Evolutionary conservation across 2,113 vertebrate genomes (phyloP).

Genomic region (Pygoscelis antarcticus): DNA sequence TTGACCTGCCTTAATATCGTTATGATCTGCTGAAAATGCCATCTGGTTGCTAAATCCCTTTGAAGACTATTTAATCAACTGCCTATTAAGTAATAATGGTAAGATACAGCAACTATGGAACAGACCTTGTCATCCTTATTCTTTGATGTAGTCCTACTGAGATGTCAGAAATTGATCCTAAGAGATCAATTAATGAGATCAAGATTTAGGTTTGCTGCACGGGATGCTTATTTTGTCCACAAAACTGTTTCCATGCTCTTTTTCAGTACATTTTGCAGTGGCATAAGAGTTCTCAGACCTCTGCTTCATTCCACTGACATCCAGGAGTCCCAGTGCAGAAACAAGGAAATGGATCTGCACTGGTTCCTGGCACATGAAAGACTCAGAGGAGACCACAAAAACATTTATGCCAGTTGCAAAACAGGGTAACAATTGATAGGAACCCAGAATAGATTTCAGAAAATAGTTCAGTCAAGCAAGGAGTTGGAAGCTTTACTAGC

Average conservation of each 20-base stretch:
- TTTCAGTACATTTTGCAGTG: background rate
- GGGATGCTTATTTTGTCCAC: background rate
- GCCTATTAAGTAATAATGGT: background rate
- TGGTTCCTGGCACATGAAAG: background rate
- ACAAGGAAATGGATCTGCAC: background rate
- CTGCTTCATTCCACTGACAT: background rate
- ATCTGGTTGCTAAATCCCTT: background rate
- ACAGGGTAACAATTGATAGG: background rate
- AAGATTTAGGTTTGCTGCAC: background rate
- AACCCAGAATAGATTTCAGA: background rate
- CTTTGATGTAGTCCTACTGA: conserved; percentile 14
- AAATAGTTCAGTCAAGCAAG: background rate
- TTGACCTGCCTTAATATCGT: background rate
- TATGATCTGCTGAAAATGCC: conserved; percentile 9
- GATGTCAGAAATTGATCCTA: background rate
- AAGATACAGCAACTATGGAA: background rate
- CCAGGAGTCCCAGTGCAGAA: background rate
- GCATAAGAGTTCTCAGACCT: background rate
- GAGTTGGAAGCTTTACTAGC: background rate
- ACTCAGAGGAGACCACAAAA: background rate
- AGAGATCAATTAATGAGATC: background rate
- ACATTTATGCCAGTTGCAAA: background rate
- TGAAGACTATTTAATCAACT: conserved; percentile 42
- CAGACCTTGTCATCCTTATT: background rate
- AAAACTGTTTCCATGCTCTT: background rate